Conservation (phyloP, 2,888 invertebrate species). For the Teleiodes luculella region DNA sequence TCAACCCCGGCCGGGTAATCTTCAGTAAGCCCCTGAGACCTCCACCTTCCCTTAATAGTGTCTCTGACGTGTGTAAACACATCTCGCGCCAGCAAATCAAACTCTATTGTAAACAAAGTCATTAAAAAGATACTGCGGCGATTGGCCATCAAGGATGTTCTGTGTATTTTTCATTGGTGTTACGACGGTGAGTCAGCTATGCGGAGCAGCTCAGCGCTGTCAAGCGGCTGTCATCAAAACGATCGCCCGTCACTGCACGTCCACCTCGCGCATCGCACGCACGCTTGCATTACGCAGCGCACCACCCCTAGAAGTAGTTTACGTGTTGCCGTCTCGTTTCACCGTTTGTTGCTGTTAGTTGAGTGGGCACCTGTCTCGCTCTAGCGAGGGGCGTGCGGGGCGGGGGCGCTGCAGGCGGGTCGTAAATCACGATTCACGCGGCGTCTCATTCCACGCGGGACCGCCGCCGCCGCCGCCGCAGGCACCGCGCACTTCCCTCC, state of each 20-base stretch:
- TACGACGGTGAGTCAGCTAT: slow-evolving; percentile 63
- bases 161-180: slow-evolving; percentile 56
- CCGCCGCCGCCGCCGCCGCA: slow-evolving; percentile 75
- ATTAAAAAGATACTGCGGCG: slow-evolving; percentile 42
- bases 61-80: slow-evolving; percentile 34
- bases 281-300: slow-evolving; percentile 78
- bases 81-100: slow-evolving; percentile 29
- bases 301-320: slow-evolving; percentile 68
- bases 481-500: slow-evolving; percentile 73
- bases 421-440: slow-evolving; percentile 79
- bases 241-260: slow-evolving; percentile 76
- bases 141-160: slow-evolving; percentile 31
- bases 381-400: slow-evolving; percentile 65
- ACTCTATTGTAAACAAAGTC: slow-evolving; percentile 43
- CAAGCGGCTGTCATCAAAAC: slow-evolving; percentile 71
- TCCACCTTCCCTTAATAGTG: slow-evolving; percentile 35
- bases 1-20: slow-evolving; percentile 61
- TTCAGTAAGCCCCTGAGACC: slow-evolving; percentile 55
- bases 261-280: slow-evolving; percentile 77
- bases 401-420: slow-evolving; percentile 77
- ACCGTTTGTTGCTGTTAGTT: slow-evolving; percentile 28
- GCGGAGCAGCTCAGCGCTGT: slow-evolving; percentile 60
- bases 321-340: slow-evolving; percentile 57
- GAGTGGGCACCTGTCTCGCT: slow-evolving; percentile 46
- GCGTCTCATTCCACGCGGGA: slow-evolving; percentile 79